These are phyloP conservation scores for Hippoglossus stenolepis DNA, from an alignment of 2,113 vertebrate genomes.

Conservation along the genomic window DNA sequence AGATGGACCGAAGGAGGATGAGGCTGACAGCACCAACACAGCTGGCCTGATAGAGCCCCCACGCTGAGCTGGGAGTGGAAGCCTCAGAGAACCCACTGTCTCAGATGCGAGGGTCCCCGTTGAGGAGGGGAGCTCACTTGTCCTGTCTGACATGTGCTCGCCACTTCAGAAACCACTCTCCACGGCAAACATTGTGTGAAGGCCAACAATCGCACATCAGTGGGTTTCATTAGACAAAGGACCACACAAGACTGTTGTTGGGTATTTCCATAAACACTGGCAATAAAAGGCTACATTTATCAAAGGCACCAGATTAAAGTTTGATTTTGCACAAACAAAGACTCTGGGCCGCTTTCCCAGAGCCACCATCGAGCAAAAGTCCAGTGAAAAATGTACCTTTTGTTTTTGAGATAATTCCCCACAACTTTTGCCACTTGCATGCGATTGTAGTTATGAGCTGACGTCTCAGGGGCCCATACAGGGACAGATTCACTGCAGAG, in stretches of 20 bases:
- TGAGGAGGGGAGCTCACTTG: constrained; percentile 24
- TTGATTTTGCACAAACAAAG: constrained; percentile 76
- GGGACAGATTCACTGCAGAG: constrained; percentile 1
- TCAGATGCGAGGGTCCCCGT: constrained; percentile 40
- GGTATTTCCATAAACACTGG: constrained; percentile 75
- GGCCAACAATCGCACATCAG: constrained; percentile 42
- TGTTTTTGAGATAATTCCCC: constrained; percentile 47
- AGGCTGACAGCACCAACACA: constrained; percentile 81
- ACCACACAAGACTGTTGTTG: constrained; percentile 80
- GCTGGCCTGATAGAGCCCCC: constrained; percentile 59
- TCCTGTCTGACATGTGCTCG: constrained; percentile 26
- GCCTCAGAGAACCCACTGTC: constrained; percentile 19
- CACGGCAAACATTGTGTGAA: constrained; percentile 31
- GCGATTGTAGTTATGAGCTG: constrained; percentile 36
- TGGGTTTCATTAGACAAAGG: constrained; percentile 73
- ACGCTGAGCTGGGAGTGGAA: constrained; percentile 8
- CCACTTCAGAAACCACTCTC: constrained; percentile 44
- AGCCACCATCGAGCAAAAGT: constrained; percentile 35
- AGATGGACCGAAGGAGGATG: constrained; percentile 72
- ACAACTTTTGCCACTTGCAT: constrained; percentile 24
- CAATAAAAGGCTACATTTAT: constrained; percentile 75
- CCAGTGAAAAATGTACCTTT: constrained; percentile 55
- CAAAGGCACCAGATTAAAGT: constrained; percentile 71
- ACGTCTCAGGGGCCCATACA: constrained; percentile 15
- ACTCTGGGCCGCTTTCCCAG: constrained; percentile 49